Percentiles rank a stretch among this genome's conserved stretches.
Conservation (phyloP, 2,888 invertebrate genomes). For the Leptopilina drosophilae region DNA sequence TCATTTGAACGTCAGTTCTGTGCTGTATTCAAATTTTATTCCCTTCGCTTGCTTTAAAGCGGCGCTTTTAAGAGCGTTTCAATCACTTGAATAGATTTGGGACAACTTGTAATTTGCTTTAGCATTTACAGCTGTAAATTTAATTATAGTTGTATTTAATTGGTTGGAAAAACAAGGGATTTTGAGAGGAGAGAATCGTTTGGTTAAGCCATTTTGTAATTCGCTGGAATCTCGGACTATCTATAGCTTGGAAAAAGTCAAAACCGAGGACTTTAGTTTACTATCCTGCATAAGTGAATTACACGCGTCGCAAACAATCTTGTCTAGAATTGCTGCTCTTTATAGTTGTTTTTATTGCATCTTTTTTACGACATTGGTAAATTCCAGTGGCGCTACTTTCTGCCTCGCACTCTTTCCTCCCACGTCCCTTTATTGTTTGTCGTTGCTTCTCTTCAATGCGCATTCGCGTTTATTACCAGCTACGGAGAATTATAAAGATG, state of each 20-base stretch:
- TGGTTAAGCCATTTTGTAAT: conserved; percentile 2
- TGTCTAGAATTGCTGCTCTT: conserved; percentile 55
- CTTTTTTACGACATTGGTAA: conserved; percentile 58
- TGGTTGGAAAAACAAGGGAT: conserved; percentile 6
- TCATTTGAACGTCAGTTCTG: no score
- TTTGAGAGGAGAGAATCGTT: background rate
- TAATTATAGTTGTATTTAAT: background rate
- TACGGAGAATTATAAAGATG: conserved; percentile 54
- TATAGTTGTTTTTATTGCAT: conserved; percentile 57
- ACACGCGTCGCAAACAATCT: conserved; percentile 56
- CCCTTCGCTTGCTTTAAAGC: background rate
- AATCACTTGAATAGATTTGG: conserved; percentile 1
- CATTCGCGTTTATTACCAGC: conserved; percentile 55
- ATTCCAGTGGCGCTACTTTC: conserved; percentile 53
- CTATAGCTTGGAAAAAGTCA: background rate
- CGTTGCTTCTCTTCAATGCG: conserved; percentile 48
- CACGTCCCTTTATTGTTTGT: conserved; percentile 50
- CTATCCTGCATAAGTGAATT: conserved; percentile 57
- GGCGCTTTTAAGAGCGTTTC: background rate
- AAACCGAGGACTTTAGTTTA: conserved; percentile 27
- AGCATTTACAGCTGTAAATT: background rate
- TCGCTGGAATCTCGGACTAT: background rate
- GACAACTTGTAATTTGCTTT: background rate
- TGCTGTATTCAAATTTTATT: background rate
- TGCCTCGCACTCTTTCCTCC: conserved; percentile 40